Base-by-base conservation (phyloP, 1,140 invertebrate genomes). In the Papilio polytes region DNA sequence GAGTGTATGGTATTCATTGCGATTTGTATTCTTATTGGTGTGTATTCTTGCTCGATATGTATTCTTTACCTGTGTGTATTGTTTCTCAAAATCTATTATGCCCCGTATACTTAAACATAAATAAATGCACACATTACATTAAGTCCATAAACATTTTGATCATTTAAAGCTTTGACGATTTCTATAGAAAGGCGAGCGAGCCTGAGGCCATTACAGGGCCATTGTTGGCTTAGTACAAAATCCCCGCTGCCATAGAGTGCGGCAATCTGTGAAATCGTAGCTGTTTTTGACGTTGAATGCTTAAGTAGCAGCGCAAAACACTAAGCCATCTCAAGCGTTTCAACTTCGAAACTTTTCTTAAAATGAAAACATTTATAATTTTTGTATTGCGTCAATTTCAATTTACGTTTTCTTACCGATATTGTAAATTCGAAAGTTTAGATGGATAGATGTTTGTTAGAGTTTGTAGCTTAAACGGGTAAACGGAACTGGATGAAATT, bases 231-330 rank as follows among this genome's bases (percentile, higher is more conserved):
- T 70, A 70, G 22, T 36, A 70, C 63, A 31, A 70, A 70, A 70
- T 70, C 63, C 13, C 63, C 26, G 63, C 63, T 70, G 63, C 63
- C 63, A 70, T 31, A 70, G 63, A 70, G 63, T 70, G 63, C 63
- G 63, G 63, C 63, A 70, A 70, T 70, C 63, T 70, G 63, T 70
- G 63, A 70, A 70, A 70, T 70, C 63, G 63, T 70, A 31, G 63
- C 63, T 70, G 63, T 70, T 70, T 70, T 70, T 70, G 63, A 70
- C 63, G 63, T 70, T 70, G 63, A 70, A 70, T 70, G 26, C 63
- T 70, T 70, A 70, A 70, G 63, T 70, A 70, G 63, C 26, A 31
- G 63, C 63, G 26, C 26, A 70, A 70, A 70, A 70, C 63, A 70
- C 26, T 63, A 63, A 70, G 26, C 63, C 63, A 70, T 31, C 63